These are phyloP conservation scores for Pogoniulus pusillus DNA, from an alignment of 2,797 vertebrate genomes.

Conservation along the genomic window DNA sequence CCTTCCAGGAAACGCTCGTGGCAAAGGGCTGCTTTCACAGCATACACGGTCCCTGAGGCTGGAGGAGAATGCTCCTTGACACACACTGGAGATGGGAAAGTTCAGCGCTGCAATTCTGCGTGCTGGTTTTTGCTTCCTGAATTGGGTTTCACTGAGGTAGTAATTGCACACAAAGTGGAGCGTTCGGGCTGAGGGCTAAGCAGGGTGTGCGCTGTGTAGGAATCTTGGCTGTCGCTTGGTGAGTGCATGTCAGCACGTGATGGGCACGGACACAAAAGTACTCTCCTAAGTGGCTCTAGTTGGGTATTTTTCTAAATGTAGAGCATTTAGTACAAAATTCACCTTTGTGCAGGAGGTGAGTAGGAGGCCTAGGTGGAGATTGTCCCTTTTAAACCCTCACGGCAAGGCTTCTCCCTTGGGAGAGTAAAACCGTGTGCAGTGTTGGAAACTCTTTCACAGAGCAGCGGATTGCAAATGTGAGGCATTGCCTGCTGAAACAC, in stretches of 20 bases:
- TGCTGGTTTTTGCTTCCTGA: conserved; percentile 42
- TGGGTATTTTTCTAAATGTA: neutral
- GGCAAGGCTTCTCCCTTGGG: neutral
- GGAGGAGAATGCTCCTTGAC: neutral
- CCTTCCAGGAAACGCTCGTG: conserved; percentile 66
- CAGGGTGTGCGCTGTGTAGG: conserved; percentile 51
- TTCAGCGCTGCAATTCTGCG: conserved; percentile 31
- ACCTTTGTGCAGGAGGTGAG: conserved; percentile 16
- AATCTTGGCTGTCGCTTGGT: conserved; percentile 49
- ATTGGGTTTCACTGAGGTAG: neutral
- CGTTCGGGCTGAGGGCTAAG: conserved; percentile 6
- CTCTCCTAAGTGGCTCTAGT: neutral
- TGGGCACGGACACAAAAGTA: conserved; percentile 13
- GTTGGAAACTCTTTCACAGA: conserved; percentile 56
- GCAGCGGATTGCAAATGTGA: conserved; percentile 19
- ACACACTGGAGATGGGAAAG: neutral
- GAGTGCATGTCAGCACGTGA: conserved; percentile 19
- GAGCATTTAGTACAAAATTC: conserved; percentile 14
- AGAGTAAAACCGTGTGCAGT: neutral
- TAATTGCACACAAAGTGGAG: neutral
- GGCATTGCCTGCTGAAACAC: neutral
- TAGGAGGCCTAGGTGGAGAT: neutral
- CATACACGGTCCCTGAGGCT: conserved; percentile 32
- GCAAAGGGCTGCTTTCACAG: conserved; percentile 58
- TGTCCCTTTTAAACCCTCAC: conserved; percentile 32